These are phyloP conservation scores for Autographa gamma DNA, from an alignment of 2,888 invertebrate genomes.

Conservation along the genomic window DNA sequence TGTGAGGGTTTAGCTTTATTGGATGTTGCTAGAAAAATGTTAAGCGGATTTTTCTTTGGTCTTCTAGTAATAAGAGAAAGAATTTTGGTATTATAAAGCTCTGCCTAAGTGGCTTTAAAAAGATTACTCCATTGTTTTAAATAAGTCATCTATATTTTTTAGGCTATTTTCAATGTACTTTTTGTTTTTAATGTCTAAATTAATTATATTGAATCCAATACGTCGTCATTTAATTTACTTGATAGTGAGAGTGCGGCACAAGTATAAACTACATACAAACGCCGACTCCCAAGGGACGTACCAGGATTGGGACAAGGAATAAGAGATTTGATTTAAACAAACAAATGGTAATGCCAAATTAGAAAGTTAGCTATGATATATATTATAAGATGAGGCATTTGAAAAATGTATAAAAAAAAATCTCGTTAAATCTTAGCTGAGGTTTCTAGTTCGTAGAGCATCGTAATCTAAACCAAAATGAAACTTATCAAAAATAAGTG, in stretches of 20 bases:
- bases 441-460: no score
- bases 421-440: no score
- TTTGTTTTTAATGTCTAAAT: neutral
- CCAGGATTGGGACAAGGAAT: constrained; percentile 35
- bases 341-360: no score
- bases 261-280: constrained; percentile 54
- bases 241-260: constrained; percentile 55
- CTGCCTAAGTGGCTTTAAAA: neutral
- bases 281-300: constrained; percentile 49
- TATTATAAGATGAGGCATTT: no score
- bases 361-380: no score
- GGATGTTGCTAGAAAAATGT: neutral
- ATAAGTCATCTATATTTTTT: no score
- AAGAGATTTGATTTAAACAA: no score
- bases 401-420: no score
- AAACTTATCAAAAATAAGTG: no score
- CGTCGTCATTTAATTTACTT: constrained; percentile 45
- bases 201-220: constrained; percentile 14
- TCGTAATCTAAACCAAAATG: no score
- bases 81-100: neutral
- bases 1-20: neutral
- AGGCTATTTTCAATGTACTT: neutral
- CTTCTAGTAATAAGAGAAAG: neutral
- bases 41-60: neutral
- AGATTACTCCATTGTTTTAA: no score